Evolutionary conservation across 2,113 vertebrate species (phyloP), one percentile per base, ranked within the genome.

Genomic region (Aleadryas rufinucha): DNA sequence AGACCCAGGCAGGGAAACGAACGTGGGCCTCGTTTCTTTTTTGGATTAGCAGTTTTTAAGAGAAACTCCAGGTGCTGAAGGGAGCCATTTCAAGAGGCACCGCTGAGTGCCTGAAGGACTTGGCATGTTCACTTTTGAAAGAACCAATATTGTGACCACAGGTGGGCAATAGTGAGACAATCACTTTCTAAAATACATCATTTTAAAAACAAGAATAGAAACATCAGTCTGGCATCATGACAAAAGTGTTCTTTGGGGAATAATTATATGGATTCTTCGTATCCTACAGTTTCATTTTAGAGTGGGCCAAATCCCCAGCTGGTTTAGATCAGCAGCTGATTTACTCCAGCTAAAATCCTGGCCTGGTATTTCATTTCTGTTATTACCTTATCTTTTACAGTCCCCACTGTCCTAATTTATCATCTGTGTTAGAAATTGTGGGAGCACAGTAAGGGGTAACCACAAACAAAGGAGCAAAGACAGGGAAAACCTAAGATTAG

Each of bases 201-300:
- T 93, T 96, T 96, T 95, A 89, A 90, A 96, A 96, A 97, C 88
- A 96, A 92, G 95, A 96, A 97, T 95, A 96, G 95, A 96, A 95
- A 96, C 86, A 95, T 95, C 95, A 96, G 95, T 96, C 88, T 96
- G 95, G 96, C 95, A 94, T 90, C 90, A 31, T 54, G 93, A 94
- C 95, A 97, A 80, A 96, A 96, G 83, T 90, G 76, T 72, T 96
- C 92, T 94, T 95, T 87, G 44, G 93, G 80, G 92, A 96, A 96
- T 94, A 96, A 96, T 96, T 93, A 95, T 89, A 96, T 87, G 88
- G 92, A 97, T 96, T 93, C 92, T 89, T 96, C 72, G 92, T 92
- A 92, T 90, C 88, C 90, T 94, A 93, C 75, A 94, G 90, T 94
- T 97, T 94, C 92, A 95, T 86, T 94, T 96, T 82, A 95, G 90